Conservation (phyloP, 2,888 invertebrate genomes). For the Ormyrus rosae region DNA sequence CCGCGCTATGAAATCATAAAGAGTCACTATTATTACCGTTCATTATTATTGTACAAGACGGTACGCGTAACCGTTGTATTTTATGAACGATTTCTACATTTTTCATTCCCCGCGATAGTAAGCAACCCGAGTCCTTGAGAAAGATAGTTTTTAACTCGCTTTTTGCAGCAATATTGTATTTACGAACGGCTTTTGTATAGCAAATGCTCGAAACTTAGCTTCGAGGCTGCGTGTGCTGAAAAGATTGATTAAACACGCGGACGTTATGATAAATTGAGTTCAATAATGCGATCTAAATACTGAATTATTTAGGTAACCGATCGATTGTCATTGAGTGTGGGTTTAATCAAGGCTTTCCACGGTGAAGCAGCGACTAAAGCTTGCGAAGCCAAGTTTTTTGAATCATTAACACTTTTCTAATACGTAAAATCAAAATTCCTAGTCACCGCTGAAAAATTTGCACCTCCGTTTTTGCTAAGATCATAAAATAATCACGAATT, state of each 20-base stretch:
- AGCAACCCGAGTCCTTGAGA: constrained; percentile 18
- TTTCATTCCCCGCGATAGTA: not conserved
- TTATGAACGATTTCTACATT: constrained; percentile 5
- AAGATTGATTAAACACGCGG: too few relatives aligned
- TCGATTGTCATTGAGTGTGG: not conserved
- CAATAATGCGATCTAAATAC: not conserved
- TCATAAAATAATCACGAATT: constrained; percentile 4
- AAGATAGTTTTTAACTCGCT: constrained; percentile 35
- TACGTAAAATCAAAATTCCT: constrained; percentile 43
- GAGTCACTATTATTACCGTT: not conserved
- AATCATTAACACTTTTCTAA: constrained; percentile 1
- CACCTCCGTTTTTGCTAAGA: not conserved
- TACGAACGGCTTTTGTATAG: constrained; percentile 28
- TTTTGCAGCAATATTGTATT: constrained; percentile 6
- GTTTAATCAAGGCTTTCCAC: not conserved
- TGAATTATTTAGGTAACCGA: constrained; percentile 14
- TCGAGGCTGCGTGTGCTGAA: too few relatives aligned
- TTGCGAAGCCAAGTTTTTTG: not conserved
- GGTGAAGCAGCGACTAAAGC: not conserved
- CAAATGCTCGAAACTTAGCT: too few relatives aligned
- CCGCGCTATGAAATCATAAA: constrained; percentile 5
- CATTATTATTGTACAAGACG: constrained; percentile 4
- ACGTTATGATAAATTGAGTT: too few relatives aligned
- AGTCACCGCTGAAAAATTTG: constrained; percentile 32
- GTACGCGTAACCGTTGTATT: constrained; percentile 8